A percentile compares a stretch with the other conserved stretches of the same genome.
These are phyloP conservation scores for Hyperoplus lanceolatus DNA, from an alignment of 2,797 vertebrate genomes.

Conservation along the genomic window DNA sequence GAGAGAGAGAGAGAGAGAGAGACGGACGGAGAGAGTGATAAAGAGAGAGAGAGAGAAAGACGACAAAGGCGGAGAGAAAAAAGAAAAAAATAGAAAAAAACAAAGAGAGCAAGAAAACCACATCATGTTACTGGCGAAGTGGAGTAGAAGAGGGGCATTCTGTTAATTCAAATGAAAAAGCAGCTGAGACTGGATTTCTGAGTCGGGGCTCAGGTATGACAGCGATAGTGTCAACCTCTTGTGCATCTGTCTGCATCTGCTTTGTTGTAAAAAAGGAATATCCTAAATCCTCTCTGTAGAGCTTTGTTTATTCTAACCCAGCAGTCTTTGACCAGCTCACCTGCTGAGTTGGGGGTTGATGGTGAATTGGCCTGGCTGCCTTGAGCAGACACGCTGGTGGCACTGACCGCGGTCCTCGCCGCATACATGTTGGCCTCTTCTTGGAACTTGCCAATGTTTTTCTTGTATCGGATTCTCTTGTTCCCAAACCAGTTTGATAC, in stretches of 20 bases:
- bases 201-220: conserved; percentile 47
- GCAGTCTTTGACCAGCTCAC: conserved; percentile 80
- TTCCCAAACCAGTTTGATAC: conserved; percentile 99
- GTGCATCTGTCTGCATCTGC: conserved; percentile 5
- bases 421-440: conserved; percentile 99
- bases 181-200: conserved; percentile 68
- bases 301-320: background rate
- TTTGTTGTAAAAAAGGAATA: background rate
- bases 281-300: background rate
- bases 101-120: conserved; percentile 41
- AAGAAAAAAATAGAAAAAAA: conserved; percentile 17
- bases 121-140: conserved; percentile 58
- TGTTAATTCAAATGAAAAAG: conserved; percentile 48
- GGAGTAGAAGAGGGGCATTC: conserved; percentile 28
- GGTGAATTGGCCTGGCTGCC: conserved; percentile 99
- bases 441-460: conserved; percentile 99
- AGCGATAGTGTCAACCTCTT: background rate
- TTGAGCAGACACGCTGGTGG: conserved; percentile 97
- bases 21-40: conserved; percentile 34
- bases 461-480: conserved; percentile 99
- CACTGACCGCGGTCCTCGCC: conserved; percentile 97
- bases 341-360: conserved; percentile 99
- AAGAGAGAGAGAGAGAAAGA: conserved; percentile 32
- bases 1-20: conserved; percentile 37
- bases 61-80: conserved; percentile 31